Percentiles rank a stretch among this genome's conserved stretches.
phyloP scores from a whole-genome alignment of 2,113 vertebrate species.

The Peucedramus taeniatus region DNA sequence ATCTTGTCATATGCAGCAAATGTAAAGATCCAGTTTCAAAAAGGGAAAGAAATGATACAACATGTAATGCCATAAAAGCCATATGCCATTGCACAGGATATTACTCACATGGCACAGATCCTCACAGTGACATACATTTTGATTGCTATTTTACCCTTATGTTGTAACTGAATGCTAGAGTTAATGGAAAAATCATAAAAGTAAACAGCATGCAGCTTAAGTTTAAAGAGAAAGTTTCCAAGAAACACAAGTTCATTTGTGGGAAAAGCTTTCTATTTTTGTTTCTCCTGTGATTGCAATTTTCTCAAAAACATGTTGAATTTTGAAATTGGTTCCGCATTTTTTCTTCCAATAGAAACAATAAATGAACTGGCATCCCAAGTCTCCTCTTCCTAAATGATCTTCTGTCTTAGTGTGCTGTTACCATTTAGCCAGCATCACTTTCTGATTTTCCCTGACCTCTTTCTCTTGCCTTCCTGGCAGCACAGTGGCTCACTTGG shows the following conservation, averaged over 20 bases:
- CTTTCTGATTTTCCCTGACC: neutral
- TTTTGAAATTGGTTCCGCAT: neutral
- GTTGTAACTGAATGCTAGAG: neutral
- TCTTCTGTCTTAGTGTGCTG: neutral
- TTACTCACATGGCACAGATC: neutral
- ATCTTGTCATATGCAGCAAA: neutral
- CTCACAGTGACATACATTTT: neutral
- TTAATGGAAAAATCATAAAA: neutral
- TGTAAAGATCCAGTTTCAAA: slow-evolving; percentile 24
- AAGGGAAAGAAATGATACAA: slow-evolving; percentile 1
- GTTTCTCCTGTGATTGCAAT: neutral
- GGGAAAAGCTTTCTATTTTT: neutral
- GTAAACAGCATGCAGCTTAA: neutral
- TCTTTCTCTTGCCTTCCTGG: neutral
- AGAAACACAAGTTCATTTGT: neutral
- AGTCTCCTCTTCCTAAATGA: neutral
- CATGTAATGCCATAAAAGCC: neutral
- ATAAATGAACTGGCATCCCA: neutral
- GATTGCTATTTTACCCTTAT: neutral
- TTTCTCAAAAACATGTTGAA: neutral
- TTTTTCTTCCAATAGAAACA: neutral
- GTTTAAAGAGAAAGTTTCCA: neutral
- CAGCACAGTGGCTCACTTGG: neutral
- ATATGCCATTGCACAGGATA: neutral
- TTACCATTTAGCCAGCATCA: neutral